phyloP scores from a whole-genome alignment of 1,140 invertebrate genomes.

The Nomia melanderi region DNA sequence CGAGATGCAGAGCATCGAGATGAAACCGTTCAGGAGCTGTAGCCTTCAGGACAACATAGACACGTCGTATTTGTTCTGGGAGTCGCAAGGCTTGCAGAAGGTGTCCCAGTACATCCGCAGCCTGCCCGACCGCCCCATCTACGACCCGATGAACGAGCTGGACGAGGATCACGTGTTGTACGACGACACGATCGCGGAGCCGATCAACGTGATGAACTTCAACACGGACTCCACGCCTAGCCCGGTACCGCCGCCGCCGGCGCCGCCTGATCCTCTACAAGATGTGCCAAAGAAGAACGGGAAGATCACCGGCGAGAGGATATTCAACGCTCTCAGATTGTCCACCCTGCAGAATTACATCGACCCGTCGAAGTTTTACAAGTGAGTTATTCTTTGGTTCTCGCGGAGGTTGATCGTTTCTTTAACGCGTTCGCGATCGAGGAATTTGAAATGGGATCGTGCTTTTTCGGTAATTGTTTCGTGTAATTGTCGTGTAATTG shows the following conservation, averaged over 20 bases:
- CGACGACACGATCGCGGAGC: conserved; percentile 45
- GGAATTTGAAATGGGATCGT: no score
- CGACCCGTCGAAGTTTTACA: conserved; percentile 78
- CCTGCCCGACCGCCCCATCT: conserved; percentile 71
- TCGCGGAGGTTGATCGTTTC: no score
- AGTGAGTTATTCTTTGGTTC: conserved; percentile 60
- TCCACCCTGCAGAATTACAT: conserved; percentile 78
- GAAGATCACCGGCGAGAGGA: conserved; percentile 76
- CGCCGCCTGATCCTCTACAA: conserved; percentile 70
- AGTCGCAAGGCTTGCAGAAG: conserved; percentile 70
- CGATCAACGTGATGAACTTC: conserved; percentile 46
- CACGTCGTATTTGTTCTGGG: conserved; percentile 43
- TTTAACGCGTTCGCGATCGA: no score
- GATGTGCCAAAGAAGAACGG: conserved; percentile 66
- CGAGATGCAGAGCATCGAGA: conserved; percentile 69
- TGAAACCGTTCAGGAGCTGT: conserved; percentile 67
- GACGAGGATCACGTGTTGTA: conserved; percentile 57
- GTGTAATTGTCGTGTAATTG: no score
- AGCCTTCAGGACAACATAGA: conserved; percentile 47
- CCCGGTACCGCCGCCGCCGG: conserved; percentile 72
- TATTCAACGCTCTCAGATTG: conserved; percentile 76
- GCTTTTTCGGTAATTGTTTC: no score
- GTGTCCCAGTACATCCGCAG: conserved; percentile 77
- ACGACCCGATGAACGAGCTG: conserved; percentile 63
- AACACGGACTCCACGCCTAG: conserved; percentile 62